Base-by-base conservation (phyloP, 2,888 invertebrate species). In the Agonum fuliginosum region DNA sequence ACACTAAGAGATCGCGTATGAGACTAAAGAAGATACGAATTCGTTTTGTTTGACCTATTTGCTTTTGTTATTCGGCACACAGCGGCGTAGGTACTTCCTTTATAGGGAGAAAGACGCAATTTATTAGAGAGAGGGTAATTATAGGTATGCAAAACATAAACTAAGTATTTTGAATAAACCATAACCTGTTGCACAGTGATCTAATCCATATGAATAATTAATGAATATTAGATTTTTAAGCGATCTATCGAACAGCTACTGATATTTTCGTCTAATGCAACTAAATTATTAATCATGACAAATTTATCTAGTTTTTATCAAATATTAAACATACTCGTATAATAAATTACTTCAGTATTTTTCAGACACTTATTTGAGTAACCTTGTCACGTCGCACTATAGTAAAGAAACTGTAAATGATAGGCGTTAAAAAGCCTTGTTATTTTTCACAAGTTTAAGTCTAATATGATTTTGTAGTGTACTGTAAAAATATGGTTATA, bases 11-110 rank as follows among this genome's bases (percentile, higher is more conserved):
- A 62, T 62, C 58, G 58, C 30, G 17, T 14, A 30, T 17, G 10
- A 62, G 30, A 62, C 58, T 62, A 62, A 62, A 62, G 58, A 62
- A 62, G 30, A 62, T 62, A 30, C 27, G 30, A 30, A 62, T 62
- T 62, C 58, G 17, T 30, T 30, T 62, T 62, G 30, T 62, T 5
- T 62, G 58, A 8, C 58, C 58, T 27, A 17, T 62, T 62, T 62
- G 30, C 58, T 62, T 62, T 62, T 62, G 27, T 24, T 30, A 62
- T 62, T 62, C 58, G 30, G 27, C 27, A 17, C 27, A 17, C 58
- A 62, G 58, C 30, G 58, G 58, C 58, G 58, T 62, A 62, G 30
- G 17, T n/a, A 24, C 54, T 4, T 54, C 54, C 54, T 54, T 54
- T 54, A 24, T 27, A 54, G 27, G 54, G 22, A 1, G 17, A 54